Base-by-base conservation (phyloP, 2,888 invertebrate genomes). In the Merodon equestris region DNA sequence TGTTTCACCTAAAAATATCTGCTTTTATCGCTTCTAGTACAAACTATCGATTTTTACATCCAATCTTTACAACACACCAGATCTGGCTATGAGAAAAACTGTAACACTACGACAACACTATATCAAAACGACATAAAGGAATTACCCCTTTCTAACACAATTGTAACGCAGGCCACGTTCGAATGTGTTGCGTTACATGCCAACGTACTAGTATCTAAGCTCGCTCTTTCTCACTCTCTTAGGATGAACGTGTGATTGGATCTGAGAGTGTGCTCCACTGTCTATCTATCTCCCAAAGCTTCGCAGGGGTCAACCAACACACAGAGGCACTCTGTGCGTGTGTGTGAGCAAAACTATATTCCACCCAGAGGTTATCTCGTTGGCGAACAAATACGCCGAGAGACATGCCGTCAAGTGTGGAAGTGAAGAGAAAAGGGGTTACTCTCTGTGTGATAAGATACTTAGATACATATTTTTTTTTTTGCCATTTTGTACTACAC, bases 241-340 rank as follows among this genome's bases (percentile, higher is more conserved):
- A 4, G 3, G 7, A 27, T 27, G 7, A 4, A 7, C 27, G 2
- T 27, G 27, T 44, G 12, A n/a, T n/a, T 14, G 42, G n/a, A 14
- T n/a, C 12, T 18, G 14, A 34, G 34, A 53, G n/a, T 27, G 27
- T 27, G 27, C 61, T 42, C 40, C 53, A 60, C 40, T 56, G 36
- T 38, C 38, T 42, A 44, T n/a, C n/a, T n/a, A 44, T 50, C 34
- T 38, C 42, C 9, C 19, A 74, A 77, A 79, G 79, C 79, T 79
- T 60, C 54, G 54, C 57, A 64, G 74, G 79, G 79, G 79, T 79
- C 73, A 79, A 58, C 38, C 54, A n/a, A n/a, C n/a, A n/a, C 58
- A 57, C 53, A 77, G 40, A 67, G 27, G 7, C 27, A 27, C 3
- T 27, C 27, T 27, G 27, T 27, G 27, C 7, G 2, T 2, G 27